Base-by-base conservation (phyloP, 2,113 vertebrate species). In the Otus sunia region DNA sequence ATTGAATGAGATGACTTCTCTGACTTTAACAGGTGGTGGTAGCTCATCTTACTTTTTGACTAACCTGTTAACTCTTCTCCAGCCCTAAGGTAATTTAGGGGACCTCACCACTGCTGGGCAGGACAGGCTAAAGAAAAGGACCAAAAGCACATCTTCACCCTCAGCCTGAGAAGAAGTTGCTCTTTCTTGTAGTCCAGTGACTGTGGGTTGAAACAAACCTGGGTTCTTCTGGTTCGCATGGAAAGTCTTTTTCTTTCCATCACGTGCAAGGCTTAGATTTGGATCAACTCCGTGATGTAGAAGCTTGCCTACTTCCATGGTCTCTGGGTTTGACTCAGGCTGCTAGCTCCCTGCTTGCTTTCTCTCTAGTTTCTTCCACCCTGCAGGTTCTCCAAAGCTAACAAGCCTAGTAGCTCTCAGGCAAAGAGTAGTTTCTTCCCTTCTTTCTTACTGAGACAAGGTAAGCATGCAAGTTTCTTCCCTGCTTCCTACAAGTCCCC, bases 381-480 rank as follows among this genome's bases (percentile, higher is more conserved):
- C 25, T 37, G 12, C 76, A 85, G 47, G 25, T 81, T 80, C 64
- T 93, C 75, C 74, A 93, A 75, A 82, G 30, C 53, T 93, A 62
- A 34, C 43, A 80, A 86, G 50, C 72, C 53, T 60, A 53, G 41
- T 91, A 91, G 25, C 45, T 76, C 19, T 80, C 80, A 86, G 92
- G 64, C 69, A 87, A 95, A 73, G 64, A 85, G 29, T 92, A 90
- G 39, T 92, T 91, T 73, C 67, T 94, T 73, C 53, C 34, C 7
- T 90, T 94, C 47, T 90, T 69, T 91, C 76, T 80, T 90, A 62
- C 2, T 69, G 72, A 92, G 79, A 66, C 50, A 69, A 96, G 94
- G 95, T 95, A 92, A 97, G 94, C 45, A 0, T 86, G 36, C n/a
- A 62, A 59, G 10, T 79, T 96, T 66, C 43, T 78, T 43, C 85